Evolutionary conservation across 2,113 vertebrate species (phyloP).

Genomic region (Ifrita kowaldi): DNA sequence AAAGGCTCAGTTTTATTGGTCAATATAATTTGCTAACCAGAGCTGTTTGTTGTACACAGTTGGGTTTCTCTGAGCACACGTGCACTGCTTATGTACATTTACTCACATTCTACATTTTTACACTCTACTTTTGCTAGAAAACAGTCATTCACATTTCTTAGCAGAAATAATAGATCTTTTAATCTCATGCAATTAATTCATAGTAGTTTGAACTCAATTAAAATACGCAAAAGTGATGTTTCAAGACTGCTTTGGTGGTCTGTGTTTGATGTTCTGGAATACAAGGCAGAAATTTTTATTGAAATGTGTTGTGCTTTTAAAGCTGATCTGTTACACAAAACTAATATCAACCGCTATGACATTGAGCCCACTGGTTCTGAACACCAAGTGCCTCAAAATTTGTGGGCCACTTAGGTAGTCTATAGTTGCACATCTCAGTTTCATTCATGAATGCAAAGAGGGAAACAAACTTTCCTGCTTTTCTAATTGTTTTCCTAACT

Average conservation of each 20-base stretch:
- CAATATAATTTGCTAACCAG: constrained; percentile 14
- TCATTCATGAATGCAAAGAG: background rate
- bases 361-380: background rate
- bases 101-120: background rate
- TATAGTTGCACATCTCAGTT: background rate
- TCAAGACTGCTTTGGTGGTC: background rate
- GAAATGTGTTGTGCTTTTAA: background rate
- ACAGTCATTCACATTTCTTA: background rate
- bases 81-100: background rate
- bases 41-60: background rate
- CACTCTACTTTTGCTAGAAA: background rate
- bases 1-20: constrained; percentile 32
- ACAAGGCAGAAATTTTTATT: background rate
- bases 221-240: background rate
- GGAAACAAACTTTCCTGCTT: background rate
- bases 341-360: background rate
- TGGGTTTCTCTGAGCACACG: background rate
- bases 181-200: background rate
- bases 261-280: background rate
- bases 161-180: background rate
- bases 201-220: background rate
- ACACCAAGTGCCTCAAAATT: background rate
- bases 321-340: background rate
- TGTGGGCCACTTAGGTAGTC: background rate
- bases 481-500: background rate